phyloP scores from a whole-genome alignment of 1,140 invertebrate genomes.

The Wasmannia auropunctata region DNA sequence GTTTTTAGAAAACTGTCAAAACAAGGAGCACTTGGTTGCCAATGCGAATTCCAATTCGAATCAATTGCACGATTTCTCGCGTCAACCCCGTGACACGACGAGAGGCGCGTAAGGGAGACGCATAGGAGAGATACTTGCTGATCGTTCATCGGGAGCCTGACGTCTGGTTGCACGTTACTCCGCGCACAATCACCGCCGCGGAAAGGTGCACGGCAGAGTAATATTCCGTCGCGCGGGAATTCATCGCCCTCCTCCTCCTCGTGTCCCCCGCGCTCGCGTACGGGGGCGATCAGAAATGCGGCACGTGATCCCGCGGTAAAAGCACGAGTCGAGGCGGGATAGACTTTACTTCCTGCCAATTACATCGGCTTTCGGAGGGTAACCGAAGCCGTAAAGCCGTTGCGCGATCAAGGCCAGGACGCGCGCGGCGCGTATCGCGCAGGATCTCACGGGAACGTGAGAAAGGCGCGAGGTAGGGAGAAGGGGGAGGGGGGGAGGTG shows the following conservation, averaged over 20 bases:
- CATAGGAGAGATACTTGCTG: constrained; percentile 1
- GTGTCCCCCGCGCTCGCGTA: not conserved
- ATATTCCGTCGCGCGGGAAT: not conserved
- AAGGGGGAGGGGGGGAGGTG: not conserved
- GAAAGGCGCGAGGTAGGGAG: not conserved
- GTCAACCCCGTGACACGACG: not conserved
- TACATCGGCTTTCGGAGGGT: constrained; percentile 14
- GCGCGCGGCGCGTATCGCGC: constrained; percentile 23
- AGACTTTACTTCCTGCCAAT: constrained; percentile 30
- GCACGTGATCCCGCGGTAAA: not conserved
- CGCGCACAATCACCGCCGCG: constrained; percentile 10
- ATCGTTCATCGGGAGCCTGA: not conserved
- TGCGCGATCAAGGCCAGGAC: constrained; percentile 46
- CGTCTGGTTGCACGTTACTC: not conserved
- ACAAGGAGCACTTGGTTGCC: not conserved
- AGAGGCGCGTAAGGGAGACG: not conserved
- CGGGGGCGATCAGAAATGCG: not conserved
- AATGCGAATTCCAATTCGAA: not conserved
- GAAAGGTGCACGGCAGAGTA: not conserved
- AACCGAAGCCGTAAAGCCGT: constrained; percentile 13
- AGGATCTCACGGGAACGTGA: constrained; percentile 38
- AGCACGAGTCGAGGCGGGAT: not conserved
- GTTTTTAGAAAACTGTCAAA: not conserved
- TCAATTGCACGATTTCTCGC: not conserved
- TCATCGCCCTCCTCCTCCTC: not conserved